Evolutionary conservation across 2,113 vertebrate species (phyloP), one percentile per base, ranked within the genome.

Genomic region (Bubo bubo): DNA sequence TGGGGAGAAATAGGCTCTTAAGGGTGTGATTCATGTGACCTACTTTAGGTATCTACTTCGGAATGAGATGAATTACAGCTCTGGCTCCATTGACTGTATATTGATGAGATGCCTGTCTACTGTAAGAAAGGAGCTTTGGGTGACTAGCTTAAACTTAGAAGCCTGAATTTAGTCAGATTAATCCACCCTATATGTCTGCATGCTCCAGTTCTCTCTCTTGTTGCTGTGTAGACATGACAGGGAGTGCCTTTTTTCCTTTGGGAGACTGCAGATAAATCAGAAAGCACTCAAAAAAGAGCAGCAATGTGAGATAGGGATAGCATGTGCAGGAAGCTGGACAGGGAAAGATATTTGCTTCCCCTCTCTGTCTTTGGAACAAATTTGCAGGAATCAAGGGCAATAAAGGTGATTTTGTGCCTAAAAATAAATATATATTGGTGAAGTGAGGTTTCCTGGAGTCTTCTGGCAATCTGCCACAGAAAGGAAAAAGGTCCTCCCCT

Each of bases 51-150:
- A 90, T 72, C 84, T 88, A 11, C 77, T 96, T 91, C 76, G 81
- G 87, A 96, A 95, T 47, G 81, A 95, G 92, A 94, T 76, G 86
- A 95, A 96, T 97, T 95, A 83, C 82, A 86, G 79, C 82, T 95
- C 92, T 94, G 85, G 85, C 75, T 96, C 81, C 81, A 96, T 94
- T 95, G 96, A 94, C 85, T 95, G 77, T 79, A 86, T 96, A 97
- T 97, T 93, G 96, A 96, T 96, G 93, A 95, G 87, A 79, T 92
- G 92, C 83, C 92, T 76, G 85, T 70, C 53, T 91, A 45, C 92
- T 66, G 30, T 85, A 96, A 22, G 43, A 91, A 95, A 94, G 87
- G 43, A 90, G 62, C 74, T 96, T 96, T 88, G 88, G 93, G 81
- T 97, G 93, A 96, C 90, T 93, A 93, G 84, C 53, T 95, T 90